Percentiles rank a stretch among this genome's conserved stretches.
These are phyloP conservation scores for Mya arenaria DNA, from an alignment of 1,140 invertebrate species.

Conservation along the genomic window DNA sequence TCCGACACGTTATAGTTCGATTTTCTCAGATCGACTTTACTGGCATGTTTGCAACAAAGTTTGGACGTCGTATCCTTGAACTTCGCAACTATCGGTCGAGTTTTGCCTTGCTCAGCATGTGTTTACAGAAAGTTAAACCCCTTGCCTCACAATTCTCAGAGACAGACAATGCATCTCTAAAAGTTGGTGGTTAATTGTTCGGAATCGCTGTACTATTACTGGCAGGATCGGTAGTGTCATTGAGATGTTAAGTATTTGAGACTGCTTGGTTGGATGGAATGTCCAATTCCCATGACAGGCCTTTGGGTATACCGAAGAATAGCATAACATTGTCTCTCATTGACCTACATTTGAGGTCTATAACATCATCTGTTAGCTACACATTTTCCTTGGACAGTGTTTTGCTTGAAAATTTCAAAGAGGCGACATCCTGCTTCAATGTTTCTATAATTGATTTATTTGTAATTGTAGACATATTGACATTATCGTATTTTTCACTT, in stretches of 20 bases:
- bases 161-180: not conserved
- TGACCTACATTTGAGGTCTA: constrained; percentile 19
- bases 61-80: not conserved
- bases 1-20: constrained; percentile 9
- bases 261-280: not conserved
- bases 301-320: not conserved
- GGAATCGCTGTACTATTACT: not conserved
- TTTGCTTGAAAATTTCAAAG: not conserved
- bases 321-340: constrained; percentile 21
- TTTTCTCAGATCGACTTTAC: not conserved
- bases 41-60: not conserved
- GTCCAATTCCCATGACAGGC: not conserved
- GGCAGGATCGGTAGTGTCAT: not conserved
- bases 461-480: not conserved
- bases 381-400: not conserved
- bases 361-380: not conserved
- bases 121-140: constrained; percentile 1
- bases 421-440: not conserved
- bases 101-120: not conserved
- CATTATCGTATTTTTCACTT: constrained; percentile 2
- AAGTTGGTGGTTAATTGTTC: not conserved
- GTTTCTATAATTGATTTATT: not conserved
- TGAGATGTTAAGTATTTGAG: not conserved
- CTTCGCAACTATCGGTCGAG: not conserved
- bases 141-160: constrained; percentile 11